These are phyloP conservation scores for Globodera rostochiensis DNA, from an alignment of 1,140 invertebrate genomes.

Conservation along the genomic window DNA sequence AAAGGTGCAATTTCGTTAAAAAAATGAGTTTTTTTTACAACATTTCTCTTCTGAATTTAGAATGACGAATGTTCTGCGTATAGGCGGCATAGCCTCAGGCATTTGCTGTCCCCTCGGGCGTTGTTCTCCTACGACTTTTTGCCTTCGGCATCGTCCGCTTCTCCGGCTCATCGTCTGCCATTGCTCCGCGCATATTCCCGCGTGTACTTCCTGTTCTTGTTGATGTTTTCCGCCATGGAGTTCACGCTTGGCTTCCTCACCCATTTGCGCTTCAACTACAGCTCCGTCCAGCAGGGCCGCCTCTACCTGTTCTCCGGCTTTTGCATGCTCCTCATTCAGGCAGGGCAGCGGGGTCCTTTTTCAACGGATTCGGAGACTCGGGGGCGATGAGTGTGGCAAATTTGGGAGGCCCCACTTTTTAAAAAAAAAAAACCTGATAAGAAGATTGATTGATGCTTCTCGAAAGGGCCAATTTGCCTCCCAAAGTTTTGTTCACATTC, in stretches of 20 bases:
- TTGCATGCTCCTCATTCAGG: conserved; percentile 90
- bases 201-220: conserved; percentile 91
- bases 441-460: conserved; percentile 6
- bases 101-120: conserved; percentile 72
- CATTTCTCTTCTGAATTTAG: conserved; percentile 52
- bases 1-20: conserved; percentile 17
- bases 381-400: no score
- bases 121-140: conserved; percentile 73
- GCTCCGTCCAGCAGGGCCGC: conserved; percentile 92
- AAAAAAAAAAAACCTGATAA: neutral
- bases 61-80: conserved; percentile 67
- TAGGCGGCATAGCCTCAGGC: neutral
- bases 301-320: conserved; percentile 93
- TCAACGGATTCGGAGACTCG: neutral
- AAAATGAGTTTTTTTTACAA: conserved; percentile 12
- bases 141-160: conserved; percentile 72
- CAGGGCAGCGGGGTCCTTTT: conserved; percentile 47
- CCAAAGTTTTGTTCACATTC: no score
- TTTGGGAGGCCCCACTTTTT: neutral
- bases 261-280: conserved; percentile 86
- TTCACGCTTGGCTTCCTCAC: conserved; percentile 96
- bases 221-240: conserved; percentile 94
- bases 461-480: no score
- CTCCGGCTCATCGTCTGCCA: conserved; percentile 71
- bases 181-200: conserved; percentile 46